A percentile compares a stretch with the other conserved stretches of the same genome.
These are phyloP conservation scores for Metaphire vulgaris DNA, from an alignment of 1,140 invertebrate genomes.

Conservation along the genomic window DNA sequence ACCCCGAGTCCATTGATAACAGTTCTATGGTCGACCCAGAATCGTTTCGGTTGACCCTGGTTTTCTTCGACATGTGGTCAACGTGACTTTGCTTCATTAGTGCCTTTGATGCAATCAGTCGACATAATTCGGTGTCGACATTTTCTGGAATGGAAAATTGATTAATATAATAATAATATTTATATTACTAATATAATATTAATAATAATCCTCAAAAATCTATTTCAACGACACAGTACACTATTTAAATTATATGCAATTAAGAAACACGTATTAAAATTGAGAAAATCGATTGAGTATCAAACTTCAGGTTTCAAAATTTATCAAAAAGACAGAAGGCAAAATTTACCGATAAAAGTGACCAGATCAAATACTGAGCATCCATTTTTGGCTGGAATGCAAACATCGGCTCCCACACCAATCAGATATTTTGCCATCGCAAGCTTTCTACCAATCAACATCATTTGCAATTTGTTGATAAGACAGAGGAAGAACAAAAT, in stretches of 20 bases:
- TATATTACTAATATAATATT: too few species aligned
- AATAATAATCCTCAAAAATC: too few species aligned
- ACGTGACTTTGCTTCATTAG: not conserved
- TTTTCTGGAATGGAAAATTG: conserved; percentile 41
- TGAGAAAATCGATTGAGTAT: too few species aligned
- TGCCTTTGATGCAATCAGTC: conserved; percentile 39
- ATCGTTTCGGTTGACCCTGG: not conserved
- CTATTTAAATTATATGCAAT: too few species aligned
- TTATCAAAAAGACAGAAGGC: too few species aligned
- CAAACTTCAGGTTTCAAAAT: too few species aligned
- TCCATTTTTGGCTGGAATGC: conserved; percentile 49
- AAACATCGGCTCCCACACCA: conserved; percentile 49
- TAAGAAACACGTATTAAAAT: too few species aligned
- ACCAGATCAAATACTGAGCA: conserved; percentile 54
- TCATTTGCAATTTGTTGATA: conserved; percentile 5
- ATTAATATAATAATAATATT: too few species aligned
- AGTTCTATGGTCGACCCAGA: not conserved
- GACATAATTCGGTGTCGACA: conserved; percentile 48
- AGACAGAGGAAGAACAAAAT: not conserved
- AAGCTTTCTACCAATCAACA: conserved; percentile 44
- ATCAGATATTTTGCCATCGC: conserved; percentile 49
- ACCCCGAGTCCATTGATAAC: not conserved
- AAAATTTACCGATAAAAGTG: conserved; percentile 49
- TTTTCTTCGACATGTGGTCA: not conserved
- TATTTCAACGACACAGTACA: too few species aligned